Base-by-base conservation (phyloP, 2,888 invertebrate genomes). In the Dichetophora obliterata region DNA sequence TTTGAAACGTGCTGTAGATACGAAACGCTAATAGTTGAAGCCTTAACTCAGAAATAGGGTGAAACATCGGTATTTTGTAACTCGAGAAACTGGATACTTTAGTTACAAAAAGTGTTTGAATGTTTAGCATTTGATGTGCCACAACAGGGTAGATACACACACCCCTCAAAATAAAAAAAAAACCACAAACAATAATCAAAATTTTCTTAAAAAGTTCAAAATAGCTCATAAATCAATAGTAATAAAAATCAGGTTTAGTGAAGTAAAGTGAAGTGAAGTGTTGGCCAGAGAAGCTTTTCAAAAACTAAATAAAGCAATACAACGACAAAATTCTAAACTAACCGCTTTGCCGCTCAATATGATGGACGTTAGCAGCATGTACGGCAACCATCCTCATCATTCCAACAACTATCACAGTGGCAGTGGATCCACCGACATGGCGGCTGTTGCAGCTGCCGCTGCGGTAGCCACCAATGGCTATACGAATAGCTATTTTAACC, bases 351-450 rank as follows among this genome's bases (percentile, higher is more conserved):
- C 31, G 74, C 82, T 81, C 87, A 89, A 89, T 86, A 89, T 89
- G 89, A 89, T 89, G 89, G 90, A 89, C 89, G 88, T 89, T 83
- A 87, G 89, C 85, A 87, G 89, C 84, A 89, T 89, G 89, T 90
- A 89, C 84, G 89, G 90, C 82, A 88, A 88, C 86, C 89, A 89
- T 84, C 87, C 86, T 81, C 79, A 82, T 76, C 82, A 82, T 75
- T 82, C 85, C 50, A 86, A 84, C 80, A 84, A 85, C 77, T 89
- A 88, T 83, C 88, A 86, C 81, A 82, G 80, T 76, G 66, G 74
- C 77, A 54, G 74, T 81, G 83, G 82, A 34, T 72, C 81, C 69
- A 81, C 82, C 73, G 83, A 80, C 22, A 78, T 81, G 75, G 79
- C 80, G 24, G 78, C 81, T 19, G 80, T 81, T 22, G 81, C 80